Evolutionary conservation across 2,888 invertebrate species (phyloP), one percentile per base, ranked within the genome.

Genomic region (Automeris io): DNA sequence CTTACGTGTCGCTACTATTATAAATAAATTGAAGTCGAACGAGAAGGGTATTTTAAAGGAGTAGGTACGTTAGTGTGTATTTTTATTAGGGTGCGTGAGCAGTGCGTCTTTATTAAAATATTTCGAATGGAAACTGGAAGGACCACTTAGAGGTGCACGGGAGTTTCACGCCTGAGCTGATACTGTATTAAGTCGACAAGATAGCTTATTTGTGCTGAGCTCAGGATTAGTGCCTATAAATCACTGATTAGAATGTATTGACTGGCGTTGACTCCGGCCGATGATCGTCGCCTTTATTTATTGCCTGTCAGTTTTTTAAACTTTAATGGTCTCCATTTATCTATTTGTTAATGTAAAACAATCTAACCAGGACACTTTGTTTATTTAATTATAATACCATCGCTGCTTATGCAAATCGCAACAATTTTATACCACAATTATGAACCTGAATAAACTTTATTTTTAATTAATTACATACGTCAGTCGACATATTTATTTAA

Each of bases 231-330:
- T 76, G 75, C 77, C 74, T 79, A 83, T 86, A 86, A 83, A 86
- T 86, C 86, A 85, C 80, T 86, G 86, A 85, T 86, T 86, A 85
- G 79, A 86, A 82, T 83, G 83, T 83, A 83, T 83, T 86, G 83
- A 86, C 85, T 82, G 77, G 79, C 77, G 72, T 75, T 82, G 78
- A 76, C 72, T 80, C 64, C 61, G 71, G 68, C 72, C 70, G 70
- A 70, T 69, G 70, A 64, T 57, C 70, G 68, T 65, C 66, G 51
- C 64, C 67, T 60, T 74, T 79, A 73, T 81, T 78, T 81, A 82
- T 72, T 62, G 60, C 58, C 64, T 68, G 67, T 68, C 72, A 70
- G 56, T 75, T 79, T 64, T 70, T 70, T 74, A 69, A 61, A 57
- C 62, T 73, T 77, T 81, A 78, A 80, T 66, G 61, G 66, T 63